Base-by-base conservation (phyloP, 37 sponge, comb jelly and placozoan species). In the Ianthella basta region DNA sequence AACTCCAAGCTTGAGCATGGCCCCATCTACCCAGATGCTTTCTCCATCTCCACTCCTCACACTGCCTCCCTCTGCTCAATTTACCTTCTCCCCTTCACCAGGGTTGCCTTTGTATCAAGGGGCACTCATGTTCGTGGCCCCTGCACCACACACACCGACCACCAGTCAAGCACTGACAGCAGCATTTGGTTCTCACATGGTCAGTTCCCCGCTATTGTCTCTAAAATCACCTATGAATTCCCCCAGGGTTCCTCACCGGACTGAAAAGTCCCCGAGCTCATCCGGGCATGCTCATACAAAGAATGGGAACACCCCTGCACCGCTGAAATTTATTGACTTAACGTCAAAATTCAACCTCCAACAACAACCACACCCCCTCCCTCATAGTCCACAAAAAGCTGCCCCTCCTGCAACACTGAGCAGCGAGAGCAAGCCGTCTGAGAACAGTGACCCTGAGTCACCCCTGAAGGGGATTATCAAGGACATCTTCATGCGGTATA, bases 291-390 rank as follows among this genome's bases (percentile, higher is more conserved):
- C 10, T 24, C 23, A 75, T 1, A 75, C 78, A 36, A 36, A 36
- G 38, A 75, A 75, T 23, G 54, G 78, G n/a, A 36, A 24, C 44
- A 41, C 54, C 20, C 38, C 78, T 50, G 54, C 24, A 0, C 78
- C 78, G 3, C 78, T 75, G 16, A 75, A 75, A 24, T 75, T 75
- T 24, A 75, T 75, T 21, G 78, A 75, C 54, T 75, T 36, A 15
- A 75, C 78, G 37, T 32, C 78, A 23, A 75, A 75, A 50, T 75
- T 75, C 53, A 32, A 40, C 53, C 53, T 75, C n/a, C 70, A 69
- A 6, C 63, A 61, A 6, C 63, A 61, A 25, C 5, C n/a, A 27
- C 63, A 61, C 63, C 14, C n/a, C n/a, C 63, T 13, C 14, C 63
- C n/a, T 27, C 63, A 61, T 13, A 23, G 25, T 5, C 63, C n/a